These are phyloP conservation scores for Uloborus diversus DNA, from an alignment of 1,140 invertebrate species.

Conservation along the genomic window DNA sequence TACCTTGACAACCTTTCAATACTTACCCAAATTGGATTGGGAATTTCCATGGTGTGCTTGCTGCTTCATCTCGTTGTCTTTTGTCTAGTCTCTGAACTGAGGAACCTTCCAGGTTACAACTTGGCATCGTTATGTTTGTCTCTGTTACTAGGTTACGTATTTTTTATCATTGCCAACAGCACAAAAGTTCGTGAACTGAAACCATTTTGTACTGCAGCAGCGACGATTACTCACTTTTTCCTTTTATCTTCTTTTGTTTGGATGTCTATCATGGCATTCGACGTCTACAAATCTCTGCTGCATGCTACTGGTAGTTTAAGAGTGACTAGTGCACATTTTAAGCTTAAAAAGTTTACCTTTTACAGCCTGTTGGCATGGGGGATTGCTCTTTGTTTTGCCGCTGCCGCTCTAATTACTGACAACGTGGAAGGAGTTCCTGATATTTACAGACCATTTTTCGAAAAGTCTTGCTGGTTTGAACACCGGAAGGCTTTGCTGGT, in stretches of 20 bases:
- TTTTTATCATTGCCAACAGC: constrained; percentile 65
- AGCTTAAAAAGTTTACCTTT: constrained; percentile 65
- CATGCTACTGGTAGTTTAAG: constrained; percentile 68
- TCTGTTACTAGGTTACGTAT: constrained; percentile 62
- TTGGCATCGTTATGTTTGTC: constrained; percentile 68
- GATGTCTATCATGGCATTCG: constrained; percentile 95
- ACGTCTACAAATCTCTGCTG: constrained; percentile 87
- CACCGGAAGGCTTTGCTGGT: constrained; percentile 67
- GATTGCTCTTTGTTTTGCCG: constrained; percentile 67
- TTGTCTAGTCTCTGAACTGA: constrained; percentile 65
- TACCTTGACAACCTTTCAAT: constrained; percentile 61
- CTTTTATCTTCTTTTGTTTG: constrained; percentile 94
- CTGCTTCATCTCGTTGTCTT: constrained; percentile 68
- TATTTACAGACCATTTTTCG: constrained; percentile 63
- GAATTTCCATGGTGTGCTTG: constrained; percentile 68
- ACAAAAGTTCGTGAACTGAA: background rate
- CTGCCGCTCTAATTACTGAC: constrained; percentile 67
- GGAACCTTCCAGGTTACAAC: constrained; percentile 64
- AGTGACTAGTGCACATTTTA: constrained; percentile 62
- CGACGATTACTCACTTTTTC: constrained; percentile 88
- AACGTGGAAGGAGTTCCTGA: constrained; percentile 56
- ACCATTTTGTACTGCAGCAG: constrained; percentile 69
- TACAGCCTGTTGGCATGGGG: constrained; percentile 71
- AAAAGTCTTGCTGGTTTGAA: constrained; percentile 69
- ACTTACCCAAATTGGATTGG: constrained; percentile 66